Percentiles rank a stretch among this genome's conserved stretches.
Conservation (phyloP, 2,888 invertebrate genomes). For the Bombylius discolor region DNA sequence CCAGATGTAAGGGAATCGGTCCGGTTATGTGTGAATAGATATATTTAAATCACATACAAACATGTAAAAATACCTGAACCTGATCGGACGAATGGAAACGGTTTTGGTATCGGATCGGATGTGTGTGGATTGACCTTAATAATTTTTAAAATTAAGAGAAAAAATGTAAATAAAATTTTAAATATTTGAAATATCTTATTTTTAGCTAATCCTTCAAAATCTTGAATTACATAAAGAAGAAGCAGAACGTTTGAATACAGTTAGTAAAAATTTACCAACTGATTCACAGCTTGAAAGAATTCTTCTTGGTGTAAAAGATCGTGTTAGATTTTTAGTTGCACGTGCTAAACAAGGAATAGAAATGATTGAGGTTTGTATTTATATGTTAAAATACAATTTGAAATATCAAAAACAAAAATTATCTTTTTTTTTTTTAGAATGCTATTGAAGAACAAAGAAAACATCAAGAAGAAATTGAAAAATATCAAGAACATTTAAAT, state of each 20-base stretch:
- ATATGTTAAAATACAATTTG: neutral
- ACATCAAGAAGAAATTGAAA: conserved; percentile 41
- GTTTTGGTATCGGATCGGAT: no score
- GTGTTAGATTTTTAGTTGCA: conserved; percentile 50
- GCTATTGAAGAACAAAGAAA: conserved; percentile 42
- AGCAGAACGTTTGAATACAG: conserved; percentile 48
- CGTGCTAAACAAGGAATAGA: conserved; percentile 56
- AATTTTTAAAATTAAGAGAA: no score
- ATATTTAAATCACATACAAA: no score
- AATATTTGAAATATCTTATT: neutral
- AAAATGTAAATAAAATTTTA: neutral
- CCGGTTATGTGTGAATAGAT: no score
- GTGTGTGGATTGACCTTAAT: no score
- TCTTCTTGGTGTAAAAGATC: conserved; percentile 42
- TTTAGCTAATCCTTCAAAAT: conserved; percentile 56
- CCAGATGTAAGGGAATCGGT: no score
- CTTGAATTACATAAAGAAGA: conserved; percentile 56
- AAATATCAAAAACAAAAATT: neutral
- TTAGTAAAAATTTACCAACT: conserved; percentile 47
- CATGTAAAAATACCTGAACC: no score
- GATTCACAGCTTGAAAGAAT: conserved; percentile 45
- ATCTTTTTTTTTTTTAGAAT: conserved; percentile 29
- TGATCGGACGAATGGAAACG: no score
- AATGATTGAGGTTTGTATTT: conserved; percentile 32
- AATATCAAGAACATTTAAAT: conserved; percentile 41